Evolutionary conservation across 2,888 invertebrate species (phyloP).

Genomic region (Cenopis cana): DNA sequence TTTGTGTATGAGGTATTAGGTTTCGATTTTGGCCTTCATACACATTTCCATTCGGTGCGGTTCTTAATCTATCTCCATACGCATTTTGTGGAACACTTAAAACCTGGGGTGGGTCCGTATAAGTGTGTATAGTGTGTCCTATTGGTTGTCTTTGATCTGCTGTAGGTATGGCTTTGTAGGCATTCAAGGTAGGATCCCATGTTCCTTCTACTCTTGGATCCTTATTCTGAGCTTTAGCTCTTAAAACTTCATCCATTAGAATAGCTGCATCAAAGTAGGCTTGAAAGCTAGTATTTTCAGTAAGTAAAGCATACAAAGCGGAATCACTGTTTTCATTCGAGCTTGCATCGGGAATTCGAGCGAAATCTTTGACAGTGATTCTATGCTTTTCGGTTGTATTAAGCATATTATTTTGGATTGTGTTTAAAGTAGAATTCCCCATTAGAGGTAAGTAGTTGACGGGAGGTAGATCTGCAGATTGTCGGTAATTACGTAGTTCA

Average conservation of each 20-base stretch:
- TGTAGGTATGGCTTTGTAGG: background rate
- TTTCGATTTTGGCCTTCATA: background rate
- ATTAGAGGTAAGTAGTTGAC: constrained; percentile 5
- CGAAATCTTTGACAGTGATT: constrained; percentile 10
- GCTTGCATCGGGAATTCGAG: background rate
- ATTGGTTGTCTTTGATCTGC: background rate
- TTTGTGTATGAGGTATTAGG: background rate
- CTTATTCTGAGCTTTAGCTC: background rate
- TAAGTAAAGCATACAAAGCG: background rate
- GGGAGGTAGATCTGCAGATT: background rate
- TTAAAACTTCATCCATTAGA: background rate
- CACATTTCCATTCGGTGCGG: background rate
- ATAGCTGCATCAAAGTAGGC: background rate
- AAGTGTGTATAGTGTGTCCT: background rate
- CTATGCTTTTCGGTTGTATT: background rate
- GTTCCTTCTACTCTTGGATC: background rate
- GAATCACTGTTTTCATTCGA: background rate
- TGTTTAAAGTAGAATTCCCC: background rate
- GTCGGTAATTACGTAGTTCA: background rate
- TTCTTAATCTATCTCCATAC: background rate
- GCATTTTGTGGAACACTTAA: background rate
- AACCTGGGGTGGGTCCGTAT: background rate
- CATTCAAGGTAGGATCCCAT: background rate
- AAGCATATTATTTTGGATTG: background rate
- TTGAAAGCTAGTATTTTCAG: background rate